A percentile compares a stretch with the other conserved stretches of the same genome.
phyloP scores from a whole-genome alignment of 2,797 vertebrate species.

The Psittacula derbiana region DNA sequence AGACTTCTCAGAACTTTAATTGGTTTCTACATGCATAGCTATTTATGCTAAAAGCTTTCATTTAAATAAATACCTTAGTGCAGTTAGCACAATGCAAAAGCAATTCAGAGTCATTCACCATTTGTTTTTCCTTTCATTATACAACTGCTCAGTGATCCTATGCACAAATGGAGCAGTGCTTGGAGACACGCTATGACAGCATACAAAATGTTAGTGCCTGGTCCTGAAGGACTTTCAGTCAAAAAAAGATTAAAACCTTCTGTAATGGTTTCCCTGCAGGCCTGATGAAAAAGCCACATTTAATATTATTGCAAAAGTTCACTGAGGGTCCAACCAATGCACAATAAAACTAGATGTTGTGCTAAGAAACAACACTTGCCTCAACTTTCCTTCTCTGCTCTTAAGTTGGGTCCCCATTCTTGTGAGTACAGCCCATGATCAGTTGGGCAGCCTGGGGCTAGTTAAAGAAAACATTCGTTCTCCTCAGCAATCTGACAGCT shows the following conservation, averaged over 20 bases:
- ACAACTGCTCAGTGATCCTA: background rate
- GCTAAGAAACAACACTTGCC: background rate
- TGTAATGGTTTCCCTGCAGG: background rate
- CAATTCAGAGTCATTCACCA: background rate
- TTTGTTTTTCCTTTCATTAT: conserved; percentile 22
- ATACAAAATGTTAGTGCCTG: background rate
- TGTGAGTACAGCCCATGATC: background rate
- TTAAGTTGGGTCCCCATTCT: background rate
- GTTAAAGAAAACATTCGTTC: background rate
- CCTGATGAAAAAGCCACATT: background rate
- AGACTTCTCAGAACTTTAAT: conserved; percentile 30
- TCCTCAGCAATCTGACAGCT: background rate
- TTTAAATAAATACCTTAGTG: conserved; percentile 33
- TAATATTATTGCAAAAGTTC: background rate
- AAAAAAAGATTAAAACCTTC: background rate
- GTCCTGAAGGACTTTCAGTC: background rate
- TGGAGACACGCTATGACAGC: background rate
- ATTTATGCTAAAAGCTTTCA: conserved; percentile 36
- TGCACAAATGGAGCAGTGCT: background rate
- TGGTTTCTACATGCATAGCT: conserved; percentile 1
- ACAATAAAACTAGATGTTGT: background rate
- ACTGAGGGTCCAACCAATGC: background rate
- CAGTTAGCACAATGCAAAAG: background rate
- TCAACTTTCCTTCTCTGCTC: background rate
- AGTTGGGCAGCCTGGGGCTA: conserved; percentile 38